Evolutionary conservation across 1,140 invertebrate species (phyloP), one percentile per base, ranked within the genome.

Genomic region (Frieseomelitta varia): DNA sequence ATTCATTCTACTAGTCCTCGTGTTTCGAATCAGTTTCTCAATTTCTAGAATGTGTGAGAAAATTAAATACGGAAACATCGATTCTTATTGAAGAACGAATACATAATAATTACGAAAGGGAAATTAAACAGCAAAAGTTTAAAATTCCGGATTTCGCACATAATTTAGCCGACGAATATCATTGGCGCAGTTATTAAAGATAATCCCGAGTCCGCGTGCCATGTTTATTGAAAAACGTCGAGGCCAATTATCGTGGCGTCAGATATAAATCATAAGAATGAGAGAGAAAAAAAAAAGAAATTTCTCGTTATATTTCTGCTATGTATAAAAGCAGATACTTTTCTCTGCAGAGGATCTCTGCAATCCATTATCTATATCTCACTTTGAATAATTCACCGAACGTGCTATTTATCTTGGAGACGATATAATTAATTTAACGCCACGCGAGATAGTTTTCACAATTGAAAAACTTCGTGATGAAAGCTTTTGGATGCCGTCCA

Each of bases 231-330:
- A 85, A 81, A 85, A 84, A 89, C 47, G 47, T 86, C 80, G n/a
- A 39, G 65, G n/a, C 34, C 81, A 87, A 79, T 85, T 89, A 90
- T 79, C 78, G 34, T 51, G 21, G 11, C 51, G n/a, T 27, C 68
- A 61, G 53, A 81, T 85, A 88, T 67, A 78, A 88, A 88, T 88
- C 81, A 85, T 80, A 85, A 34, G 39, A 27, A 76, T 87, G 74
- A 73, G 61, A 88, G 39, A 2, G n/a, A 39, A 39, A 47, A 47
- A 39, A 6, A 10, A 47, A 47, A 8, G 39, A 87, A 67, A 58
- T 73, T 75, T 24, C 71, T 77, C n/a, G 79, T 80, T 77, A 51
- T 19, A 71, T 69, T 75, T 68, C 53, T 68, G 17, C 15, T n/a
- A 17, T 17, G 15, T n/a, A 30, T 15, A 6, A 65, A 30, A 15